Evolutionary conservation across 1,140 invertebrate genomes (phyloP).

Genomic region (Polypedilum vanderplanki): DNA sequence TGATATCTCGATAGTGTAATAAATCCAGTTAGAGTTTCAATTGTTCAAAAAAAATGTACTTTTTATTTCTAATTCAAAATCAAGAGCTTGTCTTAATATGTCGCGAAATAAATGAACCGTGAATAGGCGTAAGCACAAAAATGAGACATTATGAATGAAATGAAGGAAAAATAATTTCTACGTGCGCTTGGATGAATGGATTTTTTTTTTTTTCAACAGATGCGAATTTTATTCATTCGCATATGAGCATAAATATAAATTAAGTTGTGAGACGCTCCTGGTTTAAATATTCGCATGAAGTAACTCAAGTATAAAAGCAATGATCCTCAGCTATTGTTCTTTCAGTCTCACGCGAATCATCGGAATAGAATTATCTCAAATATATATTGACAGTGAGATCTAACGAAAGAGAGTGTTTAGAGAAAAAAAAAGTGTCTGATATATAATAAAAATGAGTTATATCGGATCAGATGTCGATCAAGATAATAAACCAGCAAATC

Average conservation of each 20-base stretch:
- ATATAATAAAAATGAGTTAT: slow-evolving; percentile 38
- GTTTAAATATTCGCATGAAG: background rate
- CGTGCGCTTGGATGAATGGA: background rate
- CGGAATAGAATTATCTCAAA: background rate
- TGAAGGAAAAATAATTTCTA: background rate
- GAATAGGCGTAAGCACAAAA: background rate
- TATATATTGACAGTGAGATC: background rate
- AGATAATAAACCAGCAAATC: slow-evolving; percentile 36
- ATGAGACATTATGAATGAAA: slow-evolving; percentile 6
- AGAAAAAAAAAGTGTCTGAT: background rate
- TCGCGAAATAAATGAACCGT: background rate
- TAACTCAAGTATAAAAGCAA: slow-evolving; percentile 4
- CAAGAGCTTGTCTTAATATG: background rate
- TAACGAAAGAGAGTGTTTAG: background rate
- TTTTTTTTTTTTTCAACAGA: background rate
- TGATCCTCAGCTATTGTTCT: background rate
- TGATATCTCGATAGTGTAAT: background rate
- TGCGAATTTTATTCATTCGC: background rate
- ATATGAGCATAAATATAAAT: background rate
- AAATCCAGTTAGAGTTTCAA: slow-evolving; percentile 13
- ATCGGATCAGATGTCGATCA: slow-evolving; percentile 42
- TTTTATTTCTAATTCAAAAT: too few species aligned
- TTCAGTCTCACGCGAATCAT: slow-evolving; percentile 22
- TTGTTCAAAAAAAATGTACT: background rate
- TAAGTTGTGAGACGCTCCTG: background rate